Base-by-base conservation (phyloP, 2,113 vertebrate genomes). In the Tiliqua scincoides region DNA sequence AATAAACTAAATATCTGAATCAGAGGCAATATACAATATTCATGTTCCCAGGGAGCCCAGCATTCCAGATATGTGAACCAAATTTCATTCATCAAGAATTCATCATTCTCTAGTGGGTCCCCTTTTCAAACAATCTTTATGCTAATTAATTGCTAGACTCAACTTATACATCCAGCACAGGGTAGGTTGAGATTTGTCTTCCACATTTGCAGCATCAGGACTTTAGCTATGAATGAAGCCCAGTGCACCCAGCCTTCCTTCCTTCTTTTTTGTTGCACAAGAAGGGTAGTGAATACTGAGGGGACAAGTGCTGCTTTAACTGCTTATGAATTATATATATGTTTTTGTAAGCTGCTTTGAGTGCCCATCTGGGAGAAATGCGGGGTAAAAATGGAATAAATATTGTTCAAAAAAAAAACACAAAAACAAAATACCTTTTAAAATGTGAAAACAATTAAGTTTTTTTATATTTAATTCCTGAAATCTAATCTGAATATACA, bases 401-500 rank as follows among this genome's bases (percentile, higher is more conserved):
- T 48, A 48, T 48, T 48, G 4, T 48, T 48, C n/a, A n/a, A n/a
- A n/a, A 48, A 48, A 48, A 48, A 48, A 48, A 48, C 43, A 48
- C 43, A 48, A 73, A 52, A 86, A 80, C 61, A 63, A 72, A 72
- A 54, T 40, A 25, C 37, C 67, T 80, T 79, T 52, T 30, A 52
- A 52, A 10, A 48, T 61, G 67, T 68, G 84, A 85, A n/a, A 59
- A 80, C 68, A 70, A 70, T 70, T 25, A n/a, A 52, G n/a, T 68
- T 68, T 85, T 70, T 77, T 78, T 59, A 35, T 85, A n/a, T 48
- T 48, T 48, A 48, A 48, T 82, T 61, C 91, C 91, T 91, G 54
- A 12, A 83, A 94, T 85, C 27, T 23, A 85, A 81, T 25, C 10
- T 87, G 82, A 86, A 76, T 87, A 63, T 37, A 81, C 83, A 89